Percentiles rank a stretch among this genome's conserved stretches.
These are phyloP conservation scores for Oligia fasciuncula DNA, from an alignment of 2,888 invertebrate genomes.

Conservation along the genomic window DNA sequence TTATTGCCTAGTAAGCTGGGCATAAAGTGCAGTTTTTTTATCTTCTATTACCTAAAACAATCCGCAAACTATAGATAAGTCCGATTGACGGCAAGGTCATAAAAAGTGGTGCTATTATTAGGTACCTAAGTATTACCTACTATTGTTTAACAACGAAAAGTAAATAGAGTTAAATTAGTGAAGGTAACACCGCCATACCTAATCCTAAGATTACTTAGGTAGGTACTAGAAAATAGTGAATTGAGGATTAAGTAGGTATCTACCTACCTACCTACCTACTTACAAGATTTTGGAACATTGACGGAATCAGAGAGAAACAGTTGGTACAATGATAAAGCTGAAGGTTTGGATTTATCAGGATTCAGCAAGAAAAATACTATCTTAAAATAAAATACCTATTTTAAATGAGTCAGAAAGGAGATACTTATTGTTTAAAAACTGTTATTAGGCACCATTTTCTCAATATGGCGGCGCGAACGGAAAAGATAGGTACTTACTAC, in stretches of 20 bases:
- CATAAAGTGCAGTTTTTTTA: background rate
- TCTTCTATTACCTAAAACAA: background rate
- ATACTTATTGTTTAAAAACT: too few relatives aligned
- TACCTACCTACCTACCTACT: too few relatives aligned
- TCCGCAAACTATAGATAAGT: background rate
- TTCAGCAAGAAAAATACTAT: background rate
- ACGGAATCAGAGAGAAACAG: background rate
- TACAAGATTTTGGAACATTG: background rate
- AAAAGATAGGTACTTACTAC: too few relatives aligned
- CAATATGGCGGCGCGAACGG: too few relatives aligned
- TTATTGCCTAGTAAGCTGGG: conserved; percentile 6
- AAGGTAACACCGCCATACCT: background rate
- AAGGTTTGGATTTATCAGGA: background rate
- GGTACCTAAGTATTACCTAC: background rate
- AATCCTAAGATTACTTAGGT: background rate
- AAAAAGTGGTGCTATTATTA: conserved; percentile 2
- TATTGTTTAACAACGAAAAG: background rate
- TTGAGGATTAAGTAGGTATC: background rate
- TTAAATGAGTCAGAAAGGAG: too few relatives aligned
- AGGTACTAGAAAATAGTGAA: background rate
- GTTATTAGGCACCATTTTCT: too few relatives aligned
- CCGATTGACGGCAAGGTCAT: background rate
- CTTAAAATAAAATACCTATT: too few relatives aligned
- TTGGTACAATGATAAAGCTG: background rate
- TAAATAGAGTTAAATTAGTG: background rate